These are phyloP conservation scores for Clarias fuscus DNA, from an alignment of 2,797 vertebrate species.

Conservation along the genomic window DNA sequence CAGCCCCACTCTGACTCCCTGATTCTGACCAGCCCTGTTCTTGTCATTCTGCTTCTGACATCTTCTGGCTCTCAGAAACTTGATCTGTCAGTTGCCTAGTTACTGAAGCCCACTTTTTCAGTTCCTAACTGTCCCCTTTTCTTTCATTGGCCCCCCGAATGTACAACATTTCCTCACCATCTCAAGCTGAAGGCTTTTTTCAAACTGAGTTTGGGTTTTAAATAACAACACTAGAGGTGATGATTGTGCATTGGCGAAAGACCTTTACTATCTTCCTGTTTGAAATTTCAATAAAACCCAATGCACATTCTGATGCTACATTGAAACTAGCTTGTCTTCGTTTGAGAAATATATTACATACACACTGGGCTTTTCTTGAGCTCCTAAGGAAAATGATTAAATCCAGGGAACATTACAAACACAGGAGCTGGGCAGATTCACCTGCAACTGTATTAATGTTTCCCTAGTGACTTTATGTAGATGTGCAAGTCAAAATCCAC, in stretches of 20 bases:
- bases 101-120: slow-evolving; percentile 69
- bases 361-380: neutral
- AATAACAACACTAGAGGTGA: neutral
- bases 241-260: neutral
- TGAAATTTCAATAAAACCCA: neutral
- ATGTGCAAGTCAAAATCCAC: neutral
- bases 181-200: slow-evolving; percentile 43
- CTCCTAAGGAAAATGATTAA: neutral
- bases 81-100: slow-evolving; percentile 78
- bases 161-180: slow-evolving; percentile 67
- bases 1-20: neutral
- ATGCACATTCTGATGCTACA: neutral
- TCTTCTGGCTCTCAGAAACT: slow-evolving; percentile 76
- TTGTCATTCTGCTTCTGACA: slow-evolving; percentile 56
- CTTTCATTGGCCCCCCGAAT: slow-evolving; percentile 48
- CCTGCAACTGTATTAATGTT: neutral
- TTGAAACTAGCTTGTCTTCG: neutral
- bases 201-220: neutral
- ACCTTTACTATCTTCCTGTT: neutral
- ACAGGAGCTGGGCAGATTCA: neutral
- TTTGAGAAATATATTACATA: neutral
- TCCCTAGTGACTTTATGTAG: neutral
- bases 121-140: slow-evolving; percentile 53
- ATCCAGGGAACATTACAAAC: neutral
- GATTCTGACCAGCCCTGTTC: slow-evolving; percentile 28